Conservation (phyloP, 1,140 invertebrate species). For the Amphibalanus amphitrite region DNA sequence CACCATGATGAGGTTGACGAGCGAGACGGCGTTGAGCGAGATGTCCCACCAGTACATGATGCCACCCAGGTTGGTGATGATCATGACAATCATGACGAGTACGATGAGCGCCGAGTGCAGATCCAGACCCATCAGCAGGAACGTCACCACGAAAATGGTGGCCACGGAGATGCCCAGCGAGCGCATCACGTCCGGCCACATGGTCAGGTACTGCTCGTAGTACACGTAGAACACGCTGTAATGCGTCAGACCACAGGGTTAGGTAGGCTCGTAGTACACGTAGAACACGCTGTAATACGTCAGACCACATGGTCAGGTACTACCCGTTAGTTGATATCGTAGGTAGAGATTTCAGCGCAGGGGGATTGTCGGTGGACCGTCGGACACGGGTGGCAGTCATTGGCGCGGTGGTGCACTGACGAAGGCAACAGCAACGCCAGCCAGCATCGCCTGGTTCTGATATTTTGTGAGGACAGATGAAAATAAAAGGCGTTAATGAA, state of each 20-base stretch:
- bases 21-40: constrained; percentile 70
- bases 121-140: constrained; percentile 71
- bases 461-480: too few species aligned
- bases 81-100: constrained; percentile 53
- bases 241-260: too few species aligned
- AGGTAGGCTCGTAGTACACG: constrained; percentile 85
- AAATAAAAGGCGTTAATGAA: too few species aligned
- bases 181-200: constrained; percentile 54
- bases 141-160: constrained; percentile 60
- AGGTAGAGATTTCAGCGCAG: too few species aligned
- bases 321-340: too few species aligned
- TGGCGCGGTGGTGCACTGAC: too few species aligned
- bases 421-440: too few species aligned
- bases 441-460: too few species aligned
- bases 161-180: constrained; percentile 52
- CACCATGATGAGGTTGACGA: constrained; percentile 95
- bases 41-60: constrained; percentile 84
- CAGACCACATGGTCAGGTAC: too few species aligned
- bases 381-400: too few species aligned
- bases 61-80: constrained; percentile 60
- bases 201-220: constrained; percentile 84
- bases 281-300: constrained; percentile 66
- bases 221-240: constrained; percentile 70
- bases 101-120: constrained; percentile 59
- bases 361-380: too few species aligned